phyloP scores from a whole-genome alignment of 2,113 vertebrate genomes.

The Bagarius yarrelli region DNA sequence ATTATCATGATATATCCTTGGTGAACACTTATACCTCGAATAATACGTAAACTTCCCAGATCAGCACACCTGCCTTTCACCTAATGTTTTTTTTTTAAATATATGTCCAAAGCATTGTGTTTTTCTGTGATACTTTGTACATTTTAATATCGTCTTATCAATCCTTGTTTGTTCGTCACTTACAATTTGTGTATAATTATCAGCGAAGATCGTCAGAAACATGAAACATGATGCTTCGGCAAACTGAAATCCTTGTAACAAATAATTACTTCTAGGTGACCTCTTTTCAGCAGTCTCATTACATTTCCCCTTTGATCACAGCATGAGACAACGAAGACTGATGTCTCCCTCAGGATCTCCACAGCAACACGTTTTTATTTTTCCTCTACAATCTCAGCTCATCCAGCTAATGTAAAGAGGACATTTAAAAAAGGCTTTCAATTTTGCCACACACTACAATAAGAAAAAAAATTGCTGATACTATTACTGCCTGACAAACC shows the following conservation, averaged over 20 bases:
- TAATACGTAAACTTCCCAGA: not conserved
- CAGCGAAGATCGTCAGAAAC: not conserved
- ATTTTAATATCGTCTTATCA: not conserved
- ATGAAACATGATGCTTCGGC: not conserved
- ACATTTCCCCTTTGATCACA: slow-evolving; percentile 36
- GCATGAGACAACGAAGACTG: slow-evolving; percentile 11
- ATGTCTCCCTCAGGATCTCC: slow-evolving; percentile 24
- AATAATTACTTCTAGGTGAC: slow-evolving; percentile 33
- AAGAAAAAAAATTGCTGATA: slow-evolving; percentile 13
- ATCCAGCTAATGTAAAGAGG: slow-evolving; percentile 14
- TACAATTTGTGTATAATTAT: not conserved
- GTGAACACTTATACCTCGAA: not conserved
- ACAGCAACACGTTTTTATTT: not conserved
- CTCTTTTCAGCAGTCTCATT: slow-evolving; percentile 21
- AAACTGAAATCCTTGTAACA: slow-evolving; percentile 10
- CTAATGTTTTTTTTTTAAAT: not conserved
- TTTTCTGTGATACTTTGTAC: not conserved
- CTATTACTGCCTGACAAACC: slow-evolving; percentile 25
- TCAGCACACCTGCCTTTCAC: not conserved
- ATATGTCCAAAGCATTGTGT: not conserved
- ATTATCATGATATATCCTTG: not conserved
- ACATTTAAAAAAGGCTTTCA: slow-evolving; percentile 30
- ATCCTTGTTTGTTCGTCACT: not conserved
- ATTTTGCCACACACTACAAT: slow-evolving; percentile 10
- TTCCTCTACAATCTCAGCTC: not conserved